Conservation (phyloP, 2,888 invertebrate genomes). For the Tortricodes alternella region DNA sequence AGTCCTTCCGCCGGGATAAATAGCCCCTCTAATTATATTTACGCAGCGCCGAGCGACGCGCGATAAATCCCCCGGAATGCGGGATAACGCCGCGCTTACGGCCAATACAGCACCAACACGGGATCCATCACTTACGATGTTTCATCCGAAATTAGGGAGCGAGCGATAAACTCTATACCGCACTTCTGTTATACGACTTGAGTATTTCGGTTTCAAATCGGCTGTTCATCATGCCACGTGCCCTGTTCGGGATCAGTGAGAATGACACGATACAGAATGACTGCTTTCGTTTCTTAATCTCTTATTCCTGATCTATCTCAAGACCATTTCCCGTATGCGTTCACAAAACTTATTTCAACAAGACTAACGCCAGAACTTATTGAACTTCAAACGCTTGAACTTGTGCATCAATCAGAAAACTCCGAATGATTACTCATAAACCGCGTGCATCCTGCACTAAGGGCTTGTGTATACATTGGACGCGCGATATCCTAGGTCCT, state of each 20-base stretch:
- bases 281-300: background rate
- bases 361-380: background rate
- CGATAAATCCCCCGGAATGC: slow-evolving; percentile 73
- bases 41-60: slow-evolving; percentile 74
- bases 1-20: slow-evolving; percentile 79
- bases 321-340: too few relatives aligned
- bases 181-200: slow-evolving; percentile 28
- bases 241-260: slow-evolving; percentile 5
- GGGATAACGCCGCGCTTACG: slow-evolving; percentile 66
- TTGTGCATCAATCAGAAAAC: background rate
- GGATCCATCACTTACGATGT: slow-evolving; percentile 61
- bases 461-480: slow-evolving; percentile 44
- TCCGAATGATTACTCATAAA: background rate
- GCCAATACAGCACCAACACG: slow-evolving; percentile 52
- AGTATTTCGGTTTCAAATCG: slow-evolving; percentile 36
- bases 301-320: slow-evolving; percentile 20
- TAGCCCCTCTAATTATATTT: slow-evolving; percentile 81
- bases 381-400: background rate
- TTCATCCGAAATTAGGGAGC: slow-evolving; percentile 61
- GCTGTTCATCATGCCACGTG: slow-evolving; percentile 31
- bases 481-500: slow-evolving; percentile 59
- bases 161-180: slow-evolving; percentile 53
- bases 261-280: slow-evolving; percentile 12
- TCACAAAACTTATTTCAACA: too few relatives aligned
- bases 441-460: slow-evolving; percentile 6